Base-by-base conservation (phyloP, 2,888 invertebrate species). In the Elmis aenea region DNA sequence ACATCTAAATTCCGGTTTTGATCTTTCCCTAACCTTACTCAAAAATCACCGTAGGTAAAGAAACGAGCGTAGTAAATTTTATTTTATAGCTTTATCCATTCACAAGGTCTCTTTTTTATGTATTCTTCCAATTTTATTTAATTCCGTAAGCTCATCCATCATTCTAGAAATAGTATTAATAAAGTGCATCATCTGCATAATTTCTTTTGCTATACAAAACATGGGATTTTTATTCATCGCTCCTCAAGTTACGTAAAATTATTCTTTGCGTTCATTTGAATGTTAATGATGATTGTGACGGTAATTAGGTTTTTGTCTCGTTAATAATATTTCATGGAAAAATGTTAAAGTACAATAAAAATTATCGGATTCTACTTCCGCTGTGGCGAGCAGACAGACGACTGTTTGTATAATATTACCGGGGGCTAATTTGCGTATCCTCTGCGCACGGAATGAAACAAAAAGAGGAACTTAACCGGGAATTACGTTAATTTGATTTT, bases 401-500 rank as follows among this genome's bases (percentile, higher is more conserved):
- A n/a, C n/a, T n/a, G n/a, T n/a, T n/a, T n/a, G n/a, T n/a, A n/a
- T n/a, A n/a, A n/a, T n/a, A n/a, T n/a, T n/a, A n/a, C n/a, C n/a
- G n/a, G n/a, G n/a, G 35, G 34, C 44, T 44, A 44, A 44, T 44
- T 44, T 44, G 44, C 44, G 40, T 44, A 44, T 40, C 44, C 38
- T 44, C 33, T 40, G 37, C 29, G 40, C 39, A 38, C 30, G 40
- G n/a, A n/a, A n/a, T n/a, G n/a, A 40, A 40, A 38, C 30, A 38
- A 38, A 42, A 44, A 39, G 33, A 39, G 28, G 42, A 49, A 48
- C 42, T 45, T 38, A 37, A 34, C 28, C 41, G 38, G 40, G 25
- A 45, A 52, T 53, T 52, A 57, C 51, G 55, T 59, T 67, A 66
- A 67, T 67, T 62, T 57, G 64, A 62, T 66, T 67, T 67, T 67